phyloP scores from a whole-genome alignment of 1,140 invertebrate genomes.

The Leptinotarsa lineolata region DNA sequence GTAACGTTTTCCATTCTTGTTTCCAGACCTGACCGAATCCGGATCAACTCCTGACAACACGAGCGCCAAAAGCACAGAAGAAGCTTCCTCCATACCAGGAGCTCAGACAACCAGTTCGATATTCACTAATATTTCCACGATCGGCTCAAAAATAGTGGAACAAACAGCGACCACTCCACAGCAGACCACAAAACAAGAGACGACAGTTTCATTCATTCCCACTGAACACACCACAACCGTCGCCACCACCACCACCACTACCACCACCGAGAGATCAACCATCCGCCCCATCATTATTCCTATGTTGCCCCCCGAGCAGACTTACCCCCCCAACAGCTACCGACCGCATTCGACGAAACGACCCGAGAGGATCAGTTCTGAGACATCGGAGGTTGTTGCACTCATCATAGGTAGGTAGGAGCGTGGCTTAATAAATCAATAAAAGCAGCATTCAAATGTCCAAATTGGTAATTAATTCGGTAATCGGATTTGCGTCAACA shows the following conservation, averaged over 20 bases:
- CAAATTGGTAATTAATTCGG: too few relatives aligned
- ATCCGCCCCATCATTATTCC: not conserved
- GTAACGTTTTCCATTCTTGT: too few relatives aligned
- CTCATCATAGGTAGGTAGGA: conserved; percentile 68
- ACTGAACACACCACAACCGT: conserved; percentile 27
- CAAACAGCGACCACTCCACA: not conserved
- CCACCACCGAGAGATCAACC: conserved; percentile 33
- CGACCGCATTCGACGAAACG: conserved; percentile 53
- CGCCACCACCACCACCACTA: not conserved
- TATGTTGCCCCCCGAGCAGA: conserved; percentile 1
- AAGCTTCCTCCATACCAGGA: conserved; percentile 46
- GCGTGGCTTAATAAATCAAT: too few relatives aligned
- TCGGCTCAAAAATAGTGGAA: conserved; percentile 3
- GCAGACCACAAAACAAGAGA: conserved; percentile 48
- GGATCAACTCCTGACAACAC: conserved; percentile 34
- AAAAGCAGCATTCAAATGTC: too few relatives aligned
- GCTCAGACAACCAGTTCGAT: conserved; percentile 11
- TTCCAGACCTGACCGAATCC: conserved; percentile 29
- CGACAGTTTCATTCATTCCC: conserved; percentile 51
- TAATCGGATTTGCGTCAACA: too few relatives aligned
- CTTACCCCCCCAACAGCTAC: conserved; percentile 39
- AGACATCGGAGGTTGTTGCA: conserved; percentile 73
- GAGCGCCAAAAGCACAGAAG: conserved; percentile 34
- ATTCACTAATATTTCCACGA: not conserved
- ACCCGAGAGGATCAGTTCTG: conserved; percentile 70